These are phyloP conservation scores for Callosobruchus maculatus DNA, from an alignment of 2,888 invertebrate genomes.

Conservation along the genomic window DNA sequence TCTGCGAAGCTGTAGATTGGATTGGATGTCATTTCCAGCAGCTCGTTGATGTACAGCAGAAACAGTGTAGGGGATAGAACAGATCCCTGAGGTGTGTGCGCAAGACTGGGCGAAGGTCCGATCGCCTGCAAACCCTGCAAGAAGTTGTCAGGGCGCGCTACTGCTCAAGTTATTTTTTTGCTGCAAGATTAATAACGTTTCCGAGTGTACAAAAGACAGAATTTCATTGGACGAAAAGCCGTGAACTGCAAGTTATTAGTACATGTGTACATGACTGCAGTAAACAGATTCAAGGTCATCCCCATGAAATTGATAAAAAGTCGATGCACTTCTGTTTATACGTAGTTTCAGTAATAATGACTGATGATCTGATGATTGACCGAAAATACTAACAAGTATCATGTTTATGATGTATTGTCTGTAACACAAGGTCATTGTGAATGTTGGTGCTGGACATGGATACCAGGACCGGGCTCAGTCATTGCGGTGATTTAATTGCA, in stretches of 20 bases:
- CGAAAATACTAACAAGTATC: conserved; percentile 39
- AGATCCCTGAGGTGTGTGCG: too few relatives aligned
- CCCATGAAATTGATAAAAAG: conserved; percentile 41
- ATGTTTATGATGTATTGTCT: conserved; percentile 38
- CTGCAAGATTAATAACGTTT: not conserved
- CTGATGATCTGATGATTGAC: conserved; percentile 27
- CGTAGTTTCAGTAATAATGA: not conserved
- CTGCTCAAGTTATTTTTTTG: not conserved
- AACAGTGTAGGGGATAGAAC: too few relatives aligned
- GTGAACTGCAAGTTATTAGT: conserved; percentile 36
- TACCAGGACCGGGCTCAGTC: conserved; percentile 32
- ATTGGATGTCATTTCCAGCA: too few relatives aligned
- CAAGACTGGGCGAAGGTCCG: too few relatives aligned
- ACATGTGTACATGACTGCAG: conserved; percentile 30
- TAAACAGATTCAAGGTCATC: conserved; percentile 39
- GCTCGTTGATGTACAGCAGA: too few relatives aligned
- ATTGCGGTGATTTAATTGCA: not conserved
- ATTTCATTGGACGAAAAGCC: conserved; percentile 25
- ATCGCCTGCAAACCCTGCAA: too few relatives aligned
- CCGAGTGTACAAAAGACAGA: conserved; percentile 10
- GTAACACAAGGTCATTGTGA: conserved; percentile 38
- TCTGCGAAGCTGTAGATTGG: too few relatives aligned
- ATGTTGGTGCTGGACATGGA: conserved; percentile 40
- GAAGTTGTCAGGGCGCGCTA: not conserved
- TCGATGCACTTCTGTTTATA: conserved; percentile 41